Base-by-base conservation (phyloP, 92 coral and sea anemone genomes). In the Muricea muricata region DNA sequence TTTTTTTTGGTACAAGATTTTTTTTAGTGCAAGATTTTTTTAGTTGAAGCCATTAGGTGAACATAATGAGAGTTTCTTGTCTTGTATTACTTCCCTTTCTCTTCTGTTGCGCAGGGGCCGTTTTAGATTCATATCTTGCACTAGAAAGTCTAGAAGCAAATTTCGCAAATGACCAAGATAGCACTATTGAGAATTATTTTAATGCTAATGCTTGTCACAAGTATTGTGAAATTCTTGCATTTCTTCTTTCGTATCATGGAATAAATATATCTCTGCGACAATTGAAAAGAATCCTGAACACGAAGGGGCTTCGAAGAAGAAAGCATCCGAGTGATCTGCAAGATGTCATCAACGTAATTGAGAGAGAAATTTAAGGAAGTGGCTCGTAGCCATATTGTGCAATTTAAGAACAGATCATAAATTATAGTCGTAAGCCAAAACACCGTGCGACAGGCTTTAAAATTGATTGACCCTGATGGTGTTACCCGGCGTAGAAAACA, bases 261-360 rank as follows among this genome's bases (percentile, higher is more conserved):
- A n/a, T n/a, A n/a, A n/a, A n/a, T n/a, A n/a, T n/a, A n/a, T n/a
- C n/a, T n/a, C n/a, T n/a, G n/a, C n/a, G n/a, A n/a, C n/a, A n/a
- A n/a, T n/a, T n/a, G n/a, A n/a, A n/a, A n/a, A n/a, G n/a, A n/a
- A n/a, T 84, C 40, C 40, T 33, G 87, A 33, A 35, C 77, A 13
- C 40, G 32, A 52, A 39, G 82, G 82, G 88, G 20, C 67, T 84
- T 47, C 73, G 47, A 34, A 80, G 88, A 84, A 84, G 88, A 29
- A 84, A 35, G 46, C 50, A 41, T 21, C 88, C 6, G 1, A 4
- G 12, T 4, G 47, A 50, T 48, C 75, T 84, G 15, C 37, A 84
- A 84, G 86, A 63, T 3, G 67, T 82, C 33, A 78, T 82, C 1
- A 42, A 70, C 83, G 24, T 63, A 42, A 73, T 84, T 61, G 83